Base-by-base conservation (phyloP, 2,797 vertebrate genomes). In the Girardinus metallicus region DNA sequence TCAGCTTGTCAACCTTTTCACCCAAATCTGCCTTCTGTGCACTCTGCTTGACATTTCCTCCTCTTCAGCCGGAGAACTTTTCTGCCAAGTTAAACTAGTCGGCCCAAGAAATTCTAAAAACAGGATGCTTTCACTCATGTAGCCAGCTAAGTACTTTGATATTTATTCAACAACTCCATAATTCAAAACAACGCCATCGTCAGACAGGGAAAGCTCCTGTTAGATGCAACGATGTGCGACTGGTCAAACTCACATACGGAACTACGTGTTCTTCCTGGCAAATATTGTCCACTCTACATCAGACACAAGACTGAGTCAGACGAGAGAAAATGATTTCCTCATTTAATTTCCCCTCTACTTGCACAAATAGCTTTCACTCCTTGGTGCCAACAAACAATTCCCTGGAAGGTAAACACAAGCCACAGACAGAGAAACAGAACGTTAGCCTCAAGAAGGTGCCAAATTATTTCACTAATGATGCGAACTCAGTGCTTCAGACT, bases 91-190 rank as follows among this genome's bases (percentile, higher is more conserved):
- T 36, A 79, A 74, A 80, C 78, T 57, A 85, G 77, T 73, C 57
- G 15, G 62, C 70, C 81, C 91, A 83, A 87, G 83, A 79, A 86
- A 91, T 74, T 88, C 90, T 88, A 88, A 86, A 85, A 81, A 78
- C 84, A 88, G 62, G 75, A n/a, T 77, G 77, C 9, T 21, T 85
- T 80, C 49, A 64, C 80, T 82, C 80, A 76, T 75, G 77, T 82
- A 76, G 78, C 76, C 77, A 77, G 79, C 53, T 41, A 83, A 85
- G 82, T 80, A 36, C 80, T 79, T 86, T 79, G 31, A 81, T 91
- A 85, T 92, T 91, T 90, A 70, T 78, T 88, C 75, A 84, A 85
- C 75, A 85, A 80, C 83, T 66, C 51, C 0, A 9, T 66, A 74
- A 83, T 88, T 85, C 88, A 90, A 90, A 86, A 74, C 76, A 73